A percentile compares a stretch with the other conserved stretches of the same genome.
These are phyloP conservation scores for Halesus radiatus DNA, from an alignment of 1,140 invertebrate species.

Conservation along the genomic window DNA sequence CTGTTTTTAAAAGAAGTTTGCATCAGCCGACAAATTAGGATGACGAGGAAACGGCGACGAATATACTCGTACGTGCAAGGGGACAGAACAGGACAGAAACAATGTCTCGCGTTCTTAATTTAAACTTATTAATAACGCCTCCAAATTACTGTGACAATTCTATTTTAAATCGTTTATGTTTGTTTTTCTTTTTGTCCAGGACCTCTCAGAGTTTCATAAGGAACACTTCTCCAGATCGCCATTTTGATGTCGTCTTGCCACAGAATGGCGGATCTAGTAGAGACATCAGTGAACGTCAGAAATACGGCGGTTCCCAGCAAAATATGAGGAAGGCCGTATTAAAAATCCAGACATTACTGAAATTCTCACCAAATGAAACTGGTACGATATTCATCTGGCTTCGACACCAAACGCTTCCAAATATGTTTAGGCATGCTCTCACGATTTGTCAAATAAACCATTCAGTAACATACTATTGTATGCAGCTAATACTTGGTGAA, in stretches of 20 bases:
- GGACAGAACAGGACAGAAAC: too few species aligned
- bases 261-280: slow-evolving; percentile 12
- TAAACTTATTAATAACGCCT: too few species aligned
- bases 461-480: too few species aligned
- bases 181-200: slow-evolving; percentile 39
- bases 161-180: neutral
- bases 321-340: slow-evolving; percentile 54
- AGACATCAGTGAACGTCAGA: neutral
- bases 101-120: too few species aligned
- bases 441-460: neutral
- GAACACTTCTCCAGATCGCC: slow-evolving; percentile 1
- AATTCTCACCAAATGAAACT: slow-evolving; percentile 42
- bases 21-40: too few species aligned
- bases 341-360: slow-evolving; percentile 52
- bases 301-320: neutral
- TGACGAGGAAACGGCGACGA: too few species aligned
- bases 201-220: slow-evolving; percentile 11
- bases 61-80: too few species aligned
- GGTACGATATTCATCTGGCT: slow-evolving; percentile 44
- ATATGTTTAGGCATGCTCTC: neutral
- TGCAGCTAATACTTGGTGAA: too few species aligned
- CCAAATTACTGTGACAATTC: too few species aligned
- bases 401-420: slow-evolving; percentile 24
- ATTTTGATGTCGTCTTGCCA: slow-evolving; percentile 9
- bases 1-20: too few species aligned